Percentiles rank a stretch among this genome's conserved stretches.
Conservation (phyloP, 1,140 invertebrate species). For the Mactra quadrangularis region DNA sequence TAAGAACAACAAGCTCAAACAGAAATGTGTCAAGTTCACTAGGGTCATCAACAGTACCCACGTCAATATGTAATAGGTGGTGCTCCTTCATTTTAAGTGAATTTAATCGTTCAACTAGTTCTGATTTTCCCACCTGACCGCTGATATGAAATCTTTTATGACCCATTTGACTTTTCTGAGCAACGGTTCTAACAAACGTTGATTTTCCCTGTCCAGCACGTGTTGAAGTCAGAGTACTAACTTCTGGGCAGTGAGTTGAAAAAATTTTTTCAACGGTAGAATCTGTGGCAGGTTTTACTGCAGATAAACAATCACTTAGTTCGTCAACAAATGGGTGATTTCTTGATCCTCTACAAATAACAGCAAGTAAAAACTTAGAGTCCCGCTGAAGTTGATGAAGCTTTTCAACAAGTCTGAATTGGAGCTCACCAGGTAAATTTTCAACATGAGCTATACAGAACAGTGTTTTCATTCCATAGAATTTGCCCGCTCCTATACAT, state of each 20-base stretch:
- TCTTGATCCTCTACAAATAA: conserved; percentile 57
- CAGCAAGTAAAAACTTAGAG: conserved; percentile 18
- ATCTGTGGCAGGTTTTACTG: conserved; percentile 36
- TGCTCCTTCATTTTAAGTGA: conserved; percentile 13
- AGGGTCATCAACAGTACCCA: conserved; percentile 53
- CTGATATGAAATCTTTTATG: conserved; percentile 61
- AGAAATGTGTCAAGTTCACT: conserved; percentile 62
- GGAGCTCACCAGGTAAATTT: conserved; percentile 55
- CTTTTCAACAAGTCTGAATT: conserved; percentile 58
- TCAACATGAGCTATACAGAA: conserved; percentile 68
- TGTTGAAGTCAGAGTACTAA: conserved; percentile 59
- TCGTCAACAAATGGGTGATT: conserved; percentile 62
- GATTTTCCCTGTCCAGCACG: conserved; percentile 65
- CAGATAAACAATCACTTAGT: conserved; percentile 16
- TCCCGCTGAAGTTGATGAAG: conserved; percentile 12
- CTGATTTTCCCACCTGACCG: conserved; percentile 34
- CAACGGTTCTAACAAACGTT: conserved; percentile 33
- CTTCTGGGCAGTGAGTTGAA: conserved; percentile 31
- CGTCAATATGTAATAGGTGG: conserved; percentile 66
- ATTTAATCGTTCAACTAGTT: conserved; percentile 38
- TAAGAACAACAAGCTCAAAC: conserved; percentile 64
- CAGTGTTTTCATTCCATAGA: conserved; percentile 1
- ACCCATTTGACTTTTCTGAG: background rate
- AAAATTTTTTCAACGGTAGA: conserved; percentile 31
- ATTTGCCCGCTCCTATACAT: conserved; percentile 26